A percentile compares a stretch with the other conserved stretches of the same genome.
phyloP scores from a whole-genome alignment of 2,113 vertebrate species.

The Chaetura pelagica region DNA sequence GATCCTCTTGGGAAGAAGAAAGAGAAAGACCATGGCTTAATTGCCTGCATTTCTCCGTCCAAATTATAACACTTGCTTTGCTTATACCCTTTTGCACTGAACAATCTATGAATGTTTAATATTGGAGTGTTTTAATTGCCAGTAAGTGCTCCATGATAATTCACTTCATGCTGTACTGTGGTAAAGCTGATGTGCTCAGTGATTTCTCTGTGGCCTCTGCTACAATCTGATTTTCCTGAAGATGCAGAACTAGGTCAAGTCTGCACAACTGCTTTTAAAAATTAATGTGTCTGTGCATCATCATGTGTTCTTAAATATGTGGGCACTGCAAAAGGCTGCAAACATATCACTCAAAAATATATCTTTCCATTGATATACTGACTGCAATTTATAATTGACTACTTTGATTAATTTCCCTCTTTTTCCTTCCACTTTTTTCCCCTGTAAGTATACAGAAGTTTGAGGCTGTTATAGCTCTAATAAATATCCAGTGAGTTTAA shows the following conservation, averaged over 20 bases:
- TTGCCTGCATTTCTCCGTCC: neutral
- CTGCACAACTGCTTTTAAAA: slow-evolving; percentile 16
- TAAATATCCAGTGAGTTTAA: neutral
- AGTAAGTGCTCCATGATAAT: neutral
- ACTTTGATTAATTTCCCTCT: neutral
- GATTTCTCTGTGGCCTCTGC: slow-evolving; percentile 2
- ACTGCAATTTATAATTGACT: neutral
- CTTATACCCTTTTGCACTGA: neutral
- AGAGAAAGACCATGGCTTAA: neutral
- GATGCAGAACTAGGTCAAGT: neutral
- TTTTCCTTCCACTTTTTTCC: neutral
- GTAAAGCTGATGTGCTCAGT: slow-evolving; percentile 2
- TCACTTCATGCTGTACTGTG: neutral
- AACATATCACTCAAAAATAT: neutral
- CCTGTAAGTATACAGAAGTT: neutral
- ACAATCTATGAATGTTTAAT: neutral
- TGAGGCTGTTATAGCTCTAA: neutral
- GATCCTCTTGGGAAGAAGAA: neutral
- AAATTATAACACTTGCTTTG: neutral
- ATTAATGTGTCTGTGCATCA: neutral
- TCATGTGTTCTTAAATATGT: neutral
- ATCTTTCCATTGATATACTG: neutral
- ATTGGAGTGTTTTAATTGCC: neutral
- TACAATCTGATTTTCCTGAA: neutral
- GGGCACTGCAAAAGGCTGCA: neutral